phyloP scores from a whole-genome alignment of 2,113 vertebrate genomes.

The Pantherophis guttatus region DNA sequence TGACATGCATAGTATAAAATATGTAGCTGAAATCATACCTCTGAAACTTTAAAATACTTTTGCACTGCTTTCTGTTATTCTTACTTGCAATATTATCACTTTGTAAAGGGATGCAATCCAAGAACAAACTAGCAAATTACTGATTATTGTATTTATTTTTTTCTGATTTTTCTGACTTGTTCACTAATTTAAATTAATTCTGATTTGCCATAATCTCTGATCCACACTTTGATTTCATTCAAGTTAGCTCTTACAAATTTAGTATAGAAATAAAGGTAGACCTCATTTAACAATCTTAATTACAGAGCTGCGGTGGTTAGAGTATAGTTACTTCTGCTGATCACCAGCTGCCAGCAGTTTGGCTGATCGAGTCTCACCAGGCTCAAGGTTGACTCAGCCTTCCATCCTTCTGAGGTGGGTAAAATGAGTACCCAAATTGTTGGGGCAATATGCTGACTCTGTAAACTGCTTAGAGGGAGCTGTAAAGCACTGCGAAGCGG shows the following conservation, averaged over 20 bases:
- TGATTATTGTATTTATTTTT: not conserved
- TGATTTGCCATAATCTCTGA: not conserved
- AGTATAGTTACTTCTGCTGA: too few relatives aligned
- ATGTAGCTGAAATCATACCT: not conserved
- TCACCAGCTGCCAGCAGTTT: too few relatives aligned
- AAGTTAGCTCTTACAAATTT: not conserved
- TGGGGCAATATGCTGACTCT: too few relatives aligned
- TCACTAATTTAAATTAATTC: not conserved
- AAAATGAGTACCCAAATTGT: too few relatives aligned
- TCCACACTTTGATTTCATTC: not conserved
- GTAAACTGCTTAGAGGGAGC: too few relatives aligned
- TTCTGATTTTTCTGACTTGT: not conserved
- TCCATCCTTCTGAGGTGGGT: too few relatives aligned
- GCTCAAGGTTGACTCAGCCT: too few relatives aligned
- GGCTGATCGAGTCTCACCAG: too few relatives aligned
- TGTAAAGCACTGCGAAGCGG: too few relatives aligned
- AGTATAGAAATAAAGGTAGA: not conserved
- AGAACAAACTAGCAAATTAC: not conserved
- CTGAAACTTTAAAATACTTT: not conserved
- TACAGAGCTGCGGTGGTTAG: too few relatives aligned
- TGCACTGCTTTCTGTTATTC: not conserved
- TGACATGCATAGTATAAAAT: not conserved
- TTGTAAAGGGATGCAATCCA: not conserved
- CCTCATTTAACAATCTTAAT: not conserved
- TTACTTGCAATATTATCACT: not conserved